A percentile compares a stretch with the other conserved stretches of the same genome.
These are phyloP conservation scores for Serranus cabrilla DNA, from an alignment of 2,797 vertebrate genomes.

Conservation along the genomic window DNA sequence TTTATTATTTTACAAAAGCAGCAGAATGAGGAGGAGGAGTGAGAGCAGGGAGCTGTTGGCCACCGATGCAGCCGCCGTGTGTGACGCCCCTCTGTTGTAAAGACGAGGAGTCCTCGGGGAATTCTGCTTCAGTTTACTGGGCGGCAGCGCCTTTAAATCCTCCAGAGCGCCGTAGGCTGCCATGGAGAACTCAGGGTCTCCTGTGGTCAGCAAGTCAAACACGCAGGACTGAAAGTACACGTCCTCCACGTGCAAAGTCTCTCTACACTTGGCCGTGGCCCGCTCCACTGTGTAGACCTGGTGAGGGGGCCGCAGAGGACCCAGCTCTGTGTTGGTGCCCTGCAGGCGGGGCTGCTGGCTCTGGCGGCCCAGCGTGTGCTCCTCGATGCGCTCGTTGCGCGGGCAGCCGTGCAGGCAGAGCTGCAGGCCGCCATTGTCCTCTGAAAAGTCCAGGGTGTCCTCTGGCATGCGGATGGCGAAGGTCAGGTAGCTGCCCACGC, in stretches of 20 bases:
- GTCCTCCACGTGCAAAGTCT: slow-evolving; percentile 89
- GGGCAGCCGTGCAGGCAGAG: slow-evolving; percentile 90
- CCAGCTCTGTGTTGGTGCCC: slow-evolving; percentile 67
- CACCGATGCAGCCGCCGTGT: slow-evolving; percentile 30
- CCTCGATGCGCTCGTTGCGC: slow-evolving; percentile 88
- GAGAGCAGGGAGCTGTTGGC: slow-evolving; percentile 62
- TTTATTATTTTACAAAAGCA: slow-evolving; percentile 77
- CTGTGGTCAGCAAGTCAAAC: slow-evolving; percentile 90
- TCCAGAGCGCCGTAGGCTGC: slow-evolving; percentile 88
- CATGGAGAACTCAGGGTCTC: slow-evolving; percentile 89
- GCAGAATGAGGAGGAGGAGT: slow-evolving; percentile 76
- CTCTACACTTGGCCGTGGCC: slow-evolving; percentile 86
- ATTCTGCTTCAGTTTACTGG: slow-evolving; percentile 87
- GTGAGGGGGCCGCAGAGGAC: slow-evolving; percentile 74
- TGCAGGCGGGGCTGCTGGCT: slow-evolving; percentile 72
- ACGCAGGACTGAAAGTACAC: slow-evolving; percentile 91
- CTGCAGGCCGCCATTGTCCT: slow-evolving; percentile 86
- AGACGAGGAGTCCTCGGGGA: slow-evolving; percentile 81
- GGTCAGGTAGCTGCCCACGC: slow-evolving; percentile 89
- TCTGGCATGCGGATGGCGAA: slow-evolving; percentile 90
- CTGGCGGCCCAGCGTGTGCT: slow-evolving; percentile 85
- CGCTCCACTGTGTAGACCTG: slow-evolving; percentile 85
- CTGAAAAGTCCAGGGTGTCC: slow-evolving; percentile 83
- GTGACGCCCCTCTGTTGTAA: slow-evolving; percentile 57
- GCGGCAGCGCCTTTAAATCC: slow-evolving; percentile 88